Conservation (phyloP, 2,888 invertebrate species). For the Lasioglossum figueresi region DNA sequence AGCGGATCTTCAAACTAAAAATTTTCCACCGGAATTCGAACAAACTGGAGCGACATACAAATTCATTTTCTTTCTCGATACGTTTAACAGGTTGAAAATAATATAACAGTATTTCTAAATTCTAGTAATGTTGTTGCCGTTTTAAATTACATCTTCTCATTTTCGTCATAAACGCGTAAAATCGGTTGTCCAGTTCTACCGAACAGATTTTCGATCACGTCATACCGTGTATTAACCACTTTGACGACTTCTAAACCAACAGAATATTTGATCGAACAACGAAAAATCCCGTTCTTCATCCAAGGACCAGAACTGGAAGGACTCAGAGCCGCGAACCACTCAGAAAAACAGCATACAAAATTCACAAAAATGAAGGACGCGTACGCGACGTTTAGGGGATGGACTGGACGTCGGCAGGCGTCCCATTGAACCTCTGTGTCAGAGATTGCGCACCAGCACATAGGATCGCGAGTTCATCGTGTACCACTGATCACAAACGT, state of each 20-base stretch:
- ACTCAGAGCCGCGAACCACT: neutral
- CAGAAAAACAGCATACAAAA: neutral
- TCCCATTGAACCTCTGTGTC: neutral
- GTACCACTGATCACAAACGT: slow-evolving; percentile 62
- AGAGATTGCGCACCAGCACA: slow-evolving; percentile 28
- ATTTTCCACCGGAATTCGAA: too few species aligned
- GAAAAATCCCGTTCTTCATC: neutral
- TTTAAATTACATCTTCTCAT: too few species aligned
- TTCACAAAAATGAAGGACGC: neutral
- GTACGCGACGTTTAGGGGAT: neutral
- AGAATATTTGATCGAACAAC: neutral
- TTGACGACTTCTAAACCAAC: neutral
- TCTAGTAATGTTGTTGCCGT: too few species aligned
- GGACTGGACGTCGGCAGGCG: neutral
- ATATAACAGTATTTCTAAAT: too few species aligned
- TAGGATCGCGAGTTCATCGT: neutral
- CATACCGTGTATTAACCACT: neutral
- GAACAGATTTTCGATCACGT: neutral
- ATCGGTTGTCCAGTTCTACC: neutral
- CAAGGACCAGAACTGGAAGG: neutral
- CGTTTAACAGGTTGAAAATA: too few species aligned
- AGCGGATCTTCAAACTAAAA: too few species aligned
- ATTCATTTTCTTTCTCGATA: too few species aligned
- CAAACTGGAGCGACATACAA: too few species aligned
- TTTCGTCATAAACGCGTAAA: too few species aligned